A percentile compares a stretch with the other conserved stretches of the same genome.
phyloP scores from a whole-genome alignment of 2,888 invertebrate genomes.

The Andrena trimmerana region DNA sequence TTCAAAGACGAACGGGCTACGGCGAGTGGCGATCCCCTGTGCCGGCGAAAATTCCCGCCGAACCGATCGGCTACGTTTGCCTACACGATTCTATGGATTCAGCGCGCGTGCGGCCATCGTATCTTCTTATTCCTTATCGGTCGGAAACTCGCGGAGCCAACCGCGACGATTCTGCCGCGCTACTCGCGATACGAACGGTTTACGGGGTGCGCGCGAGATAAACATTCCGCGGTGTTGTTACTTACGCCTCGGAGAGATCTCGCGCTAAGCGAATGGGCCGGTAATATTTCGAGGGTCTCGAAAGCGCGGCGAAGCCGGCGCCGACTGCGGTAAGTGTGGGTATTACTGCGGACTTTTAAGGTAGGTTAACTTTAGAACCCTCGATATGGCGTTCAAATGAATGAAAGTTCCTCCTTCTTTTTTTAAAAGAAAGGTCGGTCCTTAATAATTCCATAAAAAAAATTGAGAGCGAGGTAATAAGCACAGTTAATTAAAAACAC shows the following conservation, averaged over 20 bases:
- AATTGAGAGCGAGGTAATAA: too few relatives aligned
- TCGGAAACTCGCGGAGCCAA: slow-evolving; percentile 18
- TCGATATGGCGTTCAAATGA: too few relatives aligned
- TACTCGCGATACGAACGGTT: not conserved
- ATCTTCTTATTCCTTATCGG: slow-evolving; percentile 3
- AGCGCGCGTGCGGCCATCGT: not conserved
- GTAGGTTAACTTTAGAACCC: too few relatives aligned
- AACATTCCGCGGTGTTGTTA: slow-evolving; percentile 7
- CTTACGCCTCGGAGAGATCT: not conserved
- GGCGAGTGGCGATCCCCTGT: not conserved
- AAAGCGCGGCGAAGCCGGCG: slow-evolving; percentile 24
- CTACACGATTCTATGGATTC: not conserved
- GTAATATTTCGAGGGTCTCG: slow-evolving; percentile 1
- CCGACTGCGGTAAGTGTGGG: too few relatives aligned
- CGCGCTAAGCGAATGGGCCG: not conserved
- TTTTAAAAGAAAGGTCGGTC: too few relatives aligned
- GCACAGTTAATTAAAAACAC: too few relatives aligned
- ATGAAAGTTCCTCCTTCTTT: too few relatives aligned
- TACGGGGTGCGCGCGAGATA: slow-evolving; percentile 4
- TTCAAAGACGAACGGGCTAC: not conserved
- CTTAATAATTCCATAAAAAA: too few relatives aligned
- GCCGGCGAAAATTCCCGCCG: not conserved
- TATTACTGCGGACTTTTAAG: too few relatives aligned
- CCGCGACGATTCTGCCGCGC: slow-evolving; percentile 19
- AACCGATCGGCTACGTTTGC: not conserved